Conservation (phyloP, 2,888 invertebrate genomes). For the Drosophila austrosaltans region DNA sequence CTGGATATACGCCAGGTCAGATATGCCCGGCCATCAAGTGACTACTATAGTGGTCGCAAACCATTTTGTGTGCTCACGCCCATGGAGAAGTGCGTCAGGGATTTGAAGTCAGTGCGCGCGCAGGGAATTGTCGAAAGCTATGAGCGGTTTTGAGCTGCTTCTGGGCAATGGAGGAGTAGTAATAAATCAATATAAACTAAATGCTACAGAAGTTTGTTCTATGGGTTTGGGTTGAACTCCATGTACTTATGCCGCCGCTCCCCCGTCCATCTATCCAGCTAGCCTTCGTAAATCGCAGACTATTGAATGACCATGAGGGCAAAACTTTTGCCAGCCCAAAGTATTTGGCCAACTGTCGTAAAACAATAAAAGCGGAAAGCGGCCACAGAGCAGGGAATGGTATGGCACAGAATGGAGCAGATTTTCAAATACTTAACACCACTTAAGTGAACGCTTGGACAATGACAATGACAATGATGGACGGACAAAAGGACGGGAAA, state of each 20-base stretch:
- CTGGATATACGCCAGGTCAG: constrained; percentile 60
- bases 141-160: constrained; percentile 55
- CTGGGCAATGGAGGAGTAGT: constrained; percentile 19
- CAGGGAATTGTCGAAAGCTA: constrained; percentile 73
- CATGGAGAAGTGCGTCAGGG: constrained; percentile 69
- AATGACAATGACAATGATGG: constrained; percentile 55
- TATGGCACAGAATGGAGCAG: constrained; percentile 43
- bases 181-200: constrained; percentile 72
- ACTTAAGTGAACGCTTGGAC: constrained; percentile 69
- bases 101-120: constrained; percentile 63
- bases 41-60: constrained; percentile 73
- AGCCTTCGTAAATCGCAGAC: constrained; percentile 72
- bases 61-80: constrained; percentile 81
- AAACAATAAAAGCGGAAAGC: constrained; percentile 70
- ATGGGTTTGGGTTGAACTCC: constrained; percentile 26
- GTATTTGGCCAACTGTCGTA: constrained; percentile 76
- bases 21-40: constrained; percentile 65
- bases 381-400: constrained; percentile 42
- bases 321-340: constrained; percentile 66
- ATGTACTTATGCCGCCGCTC: not conserved
- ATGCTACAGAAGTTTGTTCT: constrained; percentile 42
- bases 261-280: constrained; percentile 16
- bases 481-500: not conserved
- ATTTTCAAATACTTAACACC: constrained; percentile 77
- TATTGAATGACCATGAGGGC: constrained; percentile 75